Percentiles rank a stretch among this genome's conserved stretches.
Conservation (phyloP, 2,888 invertebrate species). For the Chrysolina oricalcia region DNA sequence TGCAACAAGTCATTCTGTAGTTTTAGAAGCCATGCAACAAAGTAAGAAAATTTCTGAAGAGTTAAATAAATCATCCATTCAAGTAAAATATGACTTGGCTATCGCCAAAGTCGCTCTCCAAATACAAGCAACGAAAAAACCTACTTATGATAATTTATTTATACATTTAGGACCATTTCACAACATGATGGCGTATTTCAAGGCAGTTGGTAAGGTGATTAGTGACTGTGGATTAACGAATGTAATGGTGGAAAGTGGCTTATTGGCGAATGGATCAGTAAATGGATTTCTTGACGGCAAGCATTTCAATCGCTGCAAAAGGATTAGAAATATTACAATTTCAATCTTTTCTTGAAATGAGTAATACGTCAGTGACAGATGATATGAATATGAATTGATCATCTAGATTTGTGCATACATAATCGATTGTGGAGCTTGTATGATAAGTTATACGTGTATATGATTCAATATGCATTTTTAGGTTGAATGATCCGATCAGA, state of each 20-base stretch:
- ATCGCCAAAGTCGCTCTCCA: conserved; percentile 59
- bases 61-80: conserved; percentile 38
- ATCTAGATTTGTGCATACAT: too few species aligned
- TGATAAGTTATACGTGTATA: too few species aligned
- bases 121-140: conserved; percentile 50
- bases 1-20: conserved; percentile 44
- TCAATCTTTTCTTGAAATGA: conserved; percentile 28
- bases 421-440: too few species aligned
- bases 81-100: conserved; percentile 59
- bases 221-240: conserved; percentile 57
- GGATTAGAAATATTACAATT: conserved; percentile 45
- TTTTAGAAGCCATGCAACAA: conserved; percentile 51
- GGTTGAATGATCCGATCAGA: too few species aligned
- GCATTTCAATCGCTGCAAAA: conserved; percentile 62
- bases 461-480: too few species aligned
- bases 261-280: conserved; percentile 60
- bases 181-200: conserved; percentile 62
- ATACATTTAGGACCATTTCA: conserved; percentile 66
- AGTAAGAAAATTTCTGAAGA: conserved; percentile 53
- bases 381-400: too few species aligned
- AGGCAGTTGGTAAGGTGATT: conserved; percentile 62
- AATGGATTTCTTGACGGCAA: conserved; percentile 57
- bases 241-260: conserved; percentile 54
- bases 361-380: too few species aligned
- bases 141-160: conserved; percentile 56